Evolutionary conservation across 2,113 vertebrate genomes (phyloP).

Genomic region (Thermophis baileyi): DNA sequence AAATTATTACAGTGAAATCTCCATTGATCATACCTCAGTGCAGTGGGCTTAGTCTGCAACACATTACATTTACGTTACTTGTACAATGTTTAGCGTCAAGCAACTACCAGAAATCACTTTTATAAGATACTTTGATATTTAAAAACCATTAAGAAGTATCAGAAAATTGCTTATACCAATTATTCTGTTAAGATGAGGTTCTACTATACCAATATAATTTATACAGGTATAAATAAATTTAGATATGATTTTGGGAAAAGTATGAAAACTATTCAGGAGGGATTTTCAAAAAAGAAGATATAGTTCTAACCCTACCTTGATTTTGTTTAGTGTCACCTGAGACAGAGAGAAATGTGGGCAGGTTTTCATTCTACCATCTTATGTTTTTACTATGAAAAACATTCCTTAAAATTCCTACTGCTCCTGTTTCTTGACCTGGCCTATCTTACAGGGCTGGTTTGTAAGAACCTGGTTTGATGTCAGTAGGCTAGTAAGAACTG

Average conservation of each 20-base stretch:
- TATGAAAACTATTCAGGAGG: not conserved
- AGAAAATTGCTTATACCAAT: not conserved
- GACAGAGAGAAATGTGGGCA: not conserved
- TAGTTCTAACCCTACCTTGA: not conserved
- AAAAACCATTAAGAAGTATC: not conserved
- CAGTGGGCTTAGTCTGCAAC: too few species aligned
- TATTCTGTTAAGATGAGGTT: not conserved
- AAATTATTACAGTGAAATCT: too few species aligned
- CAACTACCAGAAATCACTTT: not conserved
- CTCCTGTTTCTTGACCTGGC: not conserved
- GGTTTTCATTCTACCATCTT: not conserved
- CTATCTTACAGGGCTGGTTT: not conserved
- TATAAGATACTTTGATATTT: not conserved
- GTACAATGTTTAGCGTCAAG: not conserved
- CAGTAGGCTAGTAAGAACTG: not conserved
- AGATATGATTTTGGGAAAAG: not conserved
- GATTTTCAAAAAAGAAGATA: not conserved
- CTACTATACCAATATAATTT: not conserved
- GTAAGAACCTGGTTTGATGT: not conserved
- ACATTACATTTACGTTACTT: not conserved
- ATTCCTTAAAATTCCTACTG: not conserved
- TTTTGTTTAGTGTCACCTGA: not conserved
- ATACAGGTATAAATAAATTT: not conserved
- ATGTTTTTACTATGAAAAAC: not conserved
- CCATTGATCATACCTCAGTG: too few species aligned